Base-by-base conservation (phyloP, 2,797 vertebrate genomes). In the Sarcoramphus papa region DNA sequence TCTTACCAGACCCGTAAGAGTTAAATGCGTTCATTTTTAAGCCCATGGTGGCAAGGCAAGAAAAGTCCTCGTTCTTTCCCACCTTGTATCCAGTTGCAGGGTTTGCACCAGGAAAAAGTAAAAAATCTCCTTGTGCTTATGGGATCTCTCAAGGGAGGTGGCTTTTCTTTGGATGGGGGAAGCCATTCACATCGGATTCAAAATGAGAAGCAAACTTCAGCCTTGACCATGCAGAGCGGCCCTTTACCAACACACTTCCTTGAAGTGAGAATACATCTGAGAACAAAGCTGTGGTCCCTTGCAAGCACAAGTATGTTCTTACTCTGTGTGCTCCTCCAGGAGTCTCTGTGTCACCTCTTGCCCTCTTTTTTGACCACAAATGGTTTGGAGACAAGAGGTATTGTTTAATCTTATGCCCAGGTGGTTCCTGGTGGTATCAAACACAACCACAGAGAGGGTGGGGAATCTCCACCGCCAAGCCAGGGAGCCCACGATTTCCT, bases 401-500 rank as follows among this genome's bases (percentile, higher is more conserved):
- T 14, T 2, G 0, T 56, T 73, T 59, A 85, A 12, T 56, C 28
- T 62, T 22, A 13, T 3, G 4, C 5, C 19, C 19, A 24, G 14
- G 7, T 14, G 12, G 11, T 59, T 93, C 48, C 40, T 41, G 60
- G n/a, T 64, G 50, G 28, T 57, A 57, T 16, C 56, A 56, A 77
- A 67, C 28, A 54, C 43, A 82, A 48, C 19, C 23, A 40, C 47
- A 45, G 56, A 43, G 12, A 79, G 9, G 6, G 0, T 77, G 35
- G 33, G 56, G 64, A 80, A 20, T 25, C 40, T 91, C 30, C 16
- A 10, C 8, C 18, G 13, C 12, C 41, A 64, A 51, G 24, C 2
- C 24, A 33, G 10, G 15, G 23, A 76, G 10, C 35, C 43, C 40
- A 25, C 0, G 0, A 1, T 50, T 76, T 79, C 41, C 27, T 41